Evolutionary conservation across 2,888 invertebrate genomes (phyloP), one percentile per base, ranked within the genome.

Genomic region (Metacarcinus magister): DNA sequence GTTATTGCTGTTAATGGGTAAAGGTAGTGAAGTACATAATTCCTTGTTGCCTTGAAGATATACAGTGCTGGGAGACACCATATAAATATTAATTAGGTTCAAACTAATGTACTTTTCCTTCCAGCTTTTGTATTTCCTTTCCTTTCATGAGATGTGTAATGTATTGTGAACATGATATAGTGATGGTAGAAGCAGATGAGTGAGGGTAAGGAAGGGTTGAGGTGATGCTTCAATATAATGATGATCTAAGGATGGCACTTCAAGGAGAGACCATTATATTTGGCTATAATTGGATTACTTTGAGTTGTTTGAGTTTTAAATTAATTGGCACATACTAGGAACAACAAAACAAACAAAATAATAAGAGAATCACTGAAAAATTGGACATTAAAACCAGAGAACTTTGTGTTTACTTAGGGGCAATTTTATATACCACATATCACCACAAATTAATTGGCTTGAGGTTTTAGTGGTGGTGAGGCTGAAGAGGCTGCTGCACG

Each of bases 391-490:
- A 39, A 39, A 39, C 87, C 48, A 75, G 75, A 32, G 16, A 19
- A 23, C 19, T 60, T 60, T 60, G 54, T 54, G 60, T 2, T 54
- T 39, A 54, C n/a, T 48, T 46, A 46, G 60, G 43, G 13, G 54
- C 19, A 60, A 43, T 10, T 89, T 10, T n/a, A 87, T 89, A 39
- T n/a, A 67, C 23, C 44, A 28, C 23, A 87, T 60, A n/a, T 39
- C 10, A 93, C n/a, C 48, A 90, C 48, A 67, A 39, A 93, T 92
- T 95, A 93, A 95, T 87, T 92, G 43, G 82, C 75, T 44, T 90
- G 87, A 94, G 96, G 87, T 96, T 94, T 91, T 96, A 96, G 96
- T 96, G 94, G 48, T 28, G 28, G 94, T 93, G 91, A 75, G 96
- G 87, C 94, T 96, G 94, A 94, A 96, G 91, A 46, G 48, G 23